Conservation (phyloP, 2,888 invertebrate genomes). For the Ctenicera cuprea region DNA sequence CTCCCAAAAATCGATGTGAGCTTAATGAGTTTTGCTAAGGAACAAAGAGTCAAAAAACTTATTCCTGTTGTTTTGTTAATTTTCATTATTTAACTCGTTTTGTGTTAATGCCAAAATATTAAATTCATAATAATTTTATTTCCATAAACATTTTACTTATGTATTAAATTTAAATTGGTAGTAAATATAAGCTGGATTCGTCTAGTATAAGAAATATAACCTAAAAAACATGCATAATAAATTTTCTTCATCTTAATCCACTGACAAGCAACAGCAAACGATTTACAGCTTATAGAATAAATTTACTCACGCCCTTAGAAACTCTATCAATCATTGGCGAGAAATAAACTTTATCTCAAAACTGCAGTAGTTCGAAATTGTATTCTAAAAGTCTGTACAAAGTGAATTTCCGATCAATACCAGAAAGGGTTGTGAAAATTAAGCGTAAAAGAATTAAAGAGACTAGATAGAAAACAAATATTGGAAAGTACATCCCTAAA, state of each 20-base stretch:
- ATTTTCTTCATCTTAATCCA: slow-evolving; percentile 43
- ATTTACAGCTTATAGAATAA: slow-evolving; percentile 38
- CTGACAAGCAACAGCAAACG: slow-evolving; percentile 38
- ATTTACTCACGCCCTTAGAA: slow-evolving; percentile 3
- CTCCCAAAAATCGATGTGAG: not conserved
- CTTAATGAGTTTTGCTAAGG: no score
- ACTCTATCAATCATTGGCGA: slow-evolving; percentile 13
- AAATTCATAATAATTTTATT: no score
- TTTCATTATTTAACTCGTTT: no score
- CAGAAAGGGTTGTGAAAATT: not conserved
- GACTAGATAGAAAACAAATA: slow-evolving; percentile 26
- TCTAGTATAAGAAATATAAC: not conserved
- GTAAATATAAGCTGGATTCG: not conserved
- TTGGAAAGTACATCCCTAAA: slow-evolving; percentile 28
- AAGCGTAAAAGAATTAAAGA: slow-evolving; percentile 13
- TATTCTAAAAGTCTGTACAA: not conserved
- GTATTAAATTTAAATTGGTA: not conserved
- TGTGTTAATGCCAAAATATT: no score
- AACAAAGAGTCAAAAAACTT: no score
- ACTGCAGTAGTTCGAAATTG: not conserved
- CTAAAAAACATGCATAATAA: slow-evolving; percentile 34
- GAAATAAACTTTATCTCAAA: slow-evolving; percentile 1
- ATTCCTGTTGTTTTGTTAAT: no score
- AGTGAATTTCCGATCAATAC: not conserved
- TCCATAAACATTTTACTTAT: not conserved